Percentiles rank a stretch among this genome's conserved stretches.
Evolutionary conservation across 2,113 vertebrate species (phyloP).

Genomic region (Irena cyanogastra): DNA sequence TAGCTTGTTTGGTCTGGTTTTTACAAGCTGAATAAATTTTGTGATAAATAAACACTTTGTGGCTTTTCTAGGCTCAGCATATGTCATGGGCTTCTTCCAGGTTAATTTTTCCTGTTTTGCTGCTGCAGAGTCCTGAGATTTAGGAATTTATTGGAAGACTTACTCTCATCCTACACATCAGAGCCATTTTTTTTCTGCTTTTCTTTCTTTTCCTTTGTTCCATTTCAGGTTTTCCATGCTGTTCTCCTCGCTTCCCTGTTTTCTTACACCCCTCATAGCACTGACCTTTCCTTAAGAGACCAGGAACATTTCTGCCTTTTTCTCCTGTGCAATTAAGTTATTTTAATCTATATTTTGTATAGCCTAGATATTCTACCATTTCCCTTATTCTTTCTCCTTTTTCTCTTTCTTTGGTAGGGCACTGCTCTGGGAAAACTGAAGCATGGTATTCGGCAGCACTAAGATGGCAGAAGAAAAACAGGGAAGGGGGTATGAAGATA

Average conservation of each 20-base stretch:
- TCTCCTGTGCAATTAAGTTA: not conserved
- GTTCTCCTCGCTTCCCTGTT: not conserved
- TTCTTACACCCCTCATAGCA: not conserved
- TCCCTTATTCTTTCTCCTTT: not conserved
- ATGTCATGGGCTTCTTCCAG: not conserved
- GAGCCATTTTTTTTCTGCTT: not conserved
- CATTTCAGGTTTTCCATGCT: not conserved
- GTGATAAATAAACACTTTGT: not conserved
- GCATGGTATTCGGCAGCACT: not conserved
- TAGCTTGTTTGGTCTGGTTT: not conserved
- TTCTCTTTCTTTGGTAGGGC: not conserved
- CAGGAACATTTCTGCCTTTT: not conserved
- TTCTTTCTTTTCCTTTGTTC: not conserved
- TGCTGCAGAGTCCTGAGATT: not conserved
- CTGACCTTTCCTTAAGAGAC: not conserved
- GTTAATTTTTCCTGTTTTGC: not conserved
- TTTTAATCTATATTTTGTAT: not conserved
- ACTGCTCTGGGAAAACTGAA: not conserved
- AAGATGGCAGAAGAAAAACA: not conserved
- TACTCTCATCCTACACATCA: not conserved
- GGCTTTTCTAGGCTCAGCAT: not conserved
- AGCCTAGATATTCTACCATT: not conserved
- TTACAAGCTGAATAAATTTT: not conserved
- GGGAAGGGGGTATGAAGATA: not conserved
- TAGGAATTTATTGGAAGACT: not conserved